Conservation (phyloP, 2,113 vertebrate genomes). For the Spilogale gracilis region DNA sequence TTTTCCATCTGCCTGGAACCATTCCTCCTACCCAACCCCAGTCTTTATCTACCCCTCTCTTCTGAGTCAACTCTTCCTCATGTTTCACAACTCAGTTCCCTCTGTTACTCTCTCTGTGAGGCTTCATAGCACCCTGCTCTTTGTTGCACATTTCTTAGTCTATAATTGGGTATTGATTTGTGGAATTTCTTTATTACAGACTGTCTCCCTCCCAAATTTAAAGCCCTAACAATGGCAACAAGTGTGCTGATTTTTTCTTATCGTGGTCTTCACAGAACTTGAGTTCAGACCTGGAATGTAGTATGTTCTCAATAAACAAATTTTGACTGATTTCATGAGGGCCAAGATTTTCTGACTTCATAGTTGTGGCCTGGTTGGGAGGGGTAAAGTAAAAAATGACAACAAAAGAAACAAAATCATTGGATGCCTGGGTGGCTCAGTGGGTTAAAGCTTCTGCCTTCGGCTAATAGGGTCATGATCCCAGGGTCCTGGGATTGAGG, state of each 20-base stretch:
- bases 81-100: background rate
- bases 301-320: background rate
- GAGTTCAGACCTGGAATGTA: background rate
- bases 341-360: background rate
- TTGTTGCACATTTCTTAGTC: background rate
- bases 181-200: conserved; percentile 51
- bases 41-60: background rate
- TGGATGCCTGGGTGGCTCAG: too few species aligned
- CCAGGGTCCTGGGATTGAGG: too few species aligned
- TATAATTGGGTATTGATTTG: background rate
- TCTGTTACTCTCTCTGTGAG: background rate
- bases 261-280: background rate
- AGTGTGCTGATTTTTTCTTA: background rate
- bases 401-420: background rate
- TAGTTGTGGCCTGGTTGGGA: background rate
- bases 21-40: background rate
- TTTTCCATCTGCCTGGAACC: background rate
- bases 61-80: background rate
- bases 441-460: too few species aligned
- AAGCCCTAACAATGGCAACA: conserved; percentile 20
- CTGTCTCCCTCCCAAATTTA: background rate
- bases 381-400: conserved; percentile 7
- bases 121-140: background rate
- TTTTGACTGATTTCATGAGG: conserved; percentile 26
- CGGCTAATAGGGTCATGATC: too few species aligned